phyloP scores from a whole-genome alignment of 2,797 vertebrate genomes.

The Fundulus diaphanus region DNA sequence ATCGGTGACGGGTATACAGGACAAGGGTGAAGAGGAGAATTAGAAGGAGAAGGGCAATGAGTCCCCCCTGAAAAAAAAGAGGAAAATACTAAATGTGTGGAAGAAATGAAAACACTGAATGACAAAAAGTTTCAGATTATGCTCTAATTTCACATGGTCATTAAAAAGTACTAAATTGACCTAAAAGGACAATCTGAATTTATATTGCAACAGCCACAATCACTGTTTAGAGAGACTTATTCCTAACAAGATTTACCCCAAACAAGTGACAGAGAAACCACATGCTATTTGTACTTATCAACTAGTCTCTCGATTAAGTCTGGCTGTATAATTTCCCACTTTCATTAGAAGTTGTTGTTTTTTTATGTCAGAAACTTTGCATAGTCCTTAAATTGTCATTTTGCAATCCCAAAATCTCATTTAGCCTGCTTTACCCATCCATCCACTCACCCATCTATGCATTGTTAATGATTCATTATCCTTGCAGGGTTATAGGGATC shows the following conservation, averaged over 20 bases:
- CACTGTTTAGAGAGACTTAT: not conserved
- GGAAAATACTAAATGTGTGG: conserved; percentile 11
- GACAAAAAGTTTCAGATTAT: conserved; percentile 2
- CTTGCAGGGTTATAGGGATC: too few relatives aligned
- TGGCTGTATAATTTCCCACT: too few relatives aligned
- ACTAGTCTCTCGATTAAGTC: too few relatives aligned
- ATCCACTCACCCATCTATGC: too few relatives aligned
- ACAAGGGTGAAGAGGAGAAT: conserved; percentile 95
- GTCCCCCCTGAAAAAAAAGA: conserved; percentile 86
- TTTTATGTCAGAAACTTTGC: too few relatives aligned
- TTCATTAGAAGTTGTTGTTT: too few relatives aligned
- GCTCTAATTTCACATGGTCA: not conserved
- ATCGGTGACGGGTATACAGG: conserved; percentile 92
- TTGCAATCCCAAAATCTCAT: too few relatives aligned
- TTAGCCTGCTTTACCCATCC: too few relatives aligned
- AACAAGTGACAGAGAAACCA: too few relatives aligned
- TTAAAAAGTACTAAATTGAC: not conserved
- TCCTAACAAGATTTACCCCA: not conserved
- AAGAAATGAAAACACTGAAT: not conserved
- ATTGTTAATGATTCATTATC: too few relatives aligned
- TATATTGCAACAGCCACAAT: not conserved
- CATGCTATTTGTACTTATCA: too few relatives aligned
- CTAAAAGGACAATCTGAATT: not conserved
- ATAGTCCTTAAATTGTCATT: too few relatives aligned
- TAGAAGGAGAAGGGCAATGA: conserved; percentile 94